These are phyloP conservation scores for Agelaius phoeniceus DNA, from an alignment of 2,113 vertebrate species.

Conservation along the genomic window DNA sequence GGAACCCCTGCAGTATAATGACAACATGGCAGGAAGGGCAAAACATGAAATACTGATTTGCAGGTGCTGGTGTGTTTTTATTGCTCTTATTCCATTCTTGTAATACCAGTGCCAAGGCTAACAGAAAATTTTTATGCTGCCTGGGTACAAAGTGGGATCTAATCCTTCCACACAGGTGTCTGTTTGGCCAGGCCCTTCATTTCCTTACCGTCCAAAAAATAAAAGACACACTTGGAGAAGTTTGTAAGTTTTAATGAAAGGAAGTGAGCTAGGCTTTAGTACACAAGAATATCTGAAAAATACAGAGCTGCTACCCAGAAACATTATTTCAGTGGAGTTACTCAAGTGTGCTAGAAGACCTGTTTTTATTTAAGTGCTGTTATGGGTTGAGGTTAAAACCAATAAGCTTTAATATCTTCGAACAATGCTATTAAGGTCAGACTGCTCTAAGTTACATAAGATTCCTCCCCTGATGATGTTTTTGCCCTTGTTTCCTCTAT, in stretches of 20 bases:
- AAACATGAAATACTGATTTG: neutral
- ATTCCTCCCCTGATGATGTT: neutral
- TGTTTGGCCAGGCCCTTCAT: neutral
- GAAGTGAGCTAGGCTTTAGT: neutral
- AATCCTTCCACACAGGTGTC: neutral
- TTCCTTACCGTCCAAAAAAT: neutral
- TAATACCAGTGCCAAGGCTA: neutral
- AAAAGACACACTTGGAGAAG: neutral
- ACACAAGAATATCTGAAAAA: neutral
- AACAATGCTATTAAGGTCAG: neutral
- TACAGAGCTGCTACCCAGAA: neutral
- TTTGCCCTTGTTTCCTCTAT: neutral
- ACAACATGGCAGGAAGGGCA: neutral
- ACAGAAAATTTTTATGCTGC: neutral
- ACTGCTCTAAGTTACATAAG: neutral
- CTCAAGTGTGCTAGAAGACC: neutral
- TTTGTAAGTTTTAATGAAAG: neutral
- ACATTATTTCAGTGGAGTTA: neutral
- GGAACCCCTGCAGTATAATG: no score
- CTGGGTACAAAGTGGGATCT: neutral
- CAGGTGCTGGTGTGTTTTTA: neutral
- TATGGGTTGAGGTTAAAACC: neutral
- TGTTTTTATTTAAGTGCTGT: neutral
- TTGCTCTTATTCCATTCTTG: neutral
- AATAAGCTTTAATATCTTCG: neutral